Base-by-base conservation (phyloP, 2,888 invertebrate genomes). In the Luperina testacea region DNA sequence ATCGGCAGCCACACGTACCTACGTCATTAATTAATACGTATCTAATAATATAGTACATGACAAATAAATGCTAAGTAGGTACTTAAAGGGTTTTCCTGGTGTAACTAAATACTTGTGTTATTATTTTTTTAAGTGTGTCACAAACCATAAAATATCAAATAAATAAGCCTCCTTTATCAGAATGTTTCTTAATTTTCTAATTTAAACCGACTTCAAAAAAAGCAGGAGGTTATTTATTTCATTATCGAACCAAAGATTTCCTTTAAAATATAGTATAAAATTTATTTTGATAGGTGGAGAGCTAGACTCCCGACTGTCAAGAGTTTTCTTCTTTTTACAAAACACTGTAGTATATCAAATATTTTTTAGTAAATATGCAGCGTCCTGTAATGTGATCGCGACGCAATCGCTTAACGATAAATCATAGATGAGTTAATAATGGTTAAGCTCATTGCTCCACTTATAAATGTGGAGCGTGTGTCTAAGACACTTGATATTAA, bases 401-500 rank as follows among this genome's bases (percentile, higher is more conserved):
- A 17, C 15, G 17, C 45, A 70, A 84, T 82, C 38, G 72, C 73
- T 78, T 67, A 51, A 59, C 64, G 67, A 87, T 83, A 79, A 81
- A 78, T 81, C 71, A 73, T 86, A 65, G 72, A 75, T 63, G 68
- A 78, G 77, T 84, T 82, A 74, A 57, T 82, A 85, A 82, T 48
- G 69, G 79, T 82, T 83, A 67, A 83, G 45, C 61, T 71, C 80
- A 77, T 82, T 85, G 84, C 73, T 80, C 88, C 82, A 88, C 78
- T 89, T 90, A 45, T 76, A 72, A 86, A 88, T 82, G 72, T 87
- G 57, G 87, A 86, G 83, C 88, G 85, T 83, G 85, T 84, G 81
- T 84, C 57, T 68, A 85, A 84, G 87, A 82, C 84, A 71, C 79
- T 86, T 85, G 81, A 87, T 90, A 88, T 85, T 87, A 89, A 86